Evolutionary conservation across 2,797 vertebrate species (phyloP), one percentile per base, ranked within the genome.

Genomic region (Coregonus ussuriensis): DNA sequence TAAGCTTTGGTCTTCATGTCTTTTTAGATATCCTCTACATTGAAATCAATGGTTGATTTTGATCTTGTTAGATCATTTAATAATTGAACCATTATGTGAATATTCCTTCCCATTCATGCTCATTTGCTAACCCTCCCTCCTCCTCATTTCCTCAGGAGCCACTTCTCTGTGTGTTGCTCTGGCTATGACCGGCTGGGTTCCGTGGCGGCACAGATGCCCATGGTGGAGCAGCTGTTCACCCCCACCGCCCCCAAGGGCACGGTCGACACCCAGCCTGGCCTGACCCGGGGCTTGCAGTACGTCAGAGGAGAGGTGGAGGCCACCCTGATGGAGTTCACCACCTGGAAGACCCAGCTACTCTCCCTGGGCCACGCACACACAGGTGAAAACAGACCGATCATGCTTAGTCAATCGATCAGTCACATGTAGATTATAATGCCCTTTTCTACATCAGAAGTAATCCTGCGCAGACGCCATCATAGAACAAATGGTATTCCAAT

Each of bases 301-400:
- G 83, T 98, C 77, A 93, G 95, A 86, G 91, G 87, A 53, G 94
- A 95, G 92, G 89, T 97, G 82, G 93, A 89, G 88, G 89, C 86
- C 4, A 85, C 86, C 2, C 77, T 95, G 53, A 85, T 85, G 0
- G 95, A 98, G 53, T 99, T 99, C 85, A 89, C 91, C 81, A 84
- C 92, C 78, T 99, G 97, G 98, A 98, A 93, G 90, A 92, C 92
- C 9, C 93, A 94, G 79, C 91, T 96, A 11, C 91, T 96, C 25
- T 92, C 90, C 41, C 88, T 91, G 13, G 84, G 91, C 75, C 82
- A 76, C 0, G 71, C 79, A 11, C 54, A 76, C 29, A 72, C 89
- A 84, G 92, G 94, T 95, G 74, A 85, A 29, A 68, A 37, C 15
- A 33, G 66, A 68, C 66, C 3, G 21, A 6, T 18, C 14, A 33